Percentiles rank a stretch among this genome's conserved stretches.
These are phyloP conservation scores for Chloroceryle inda DNA, from an alignment of 2,797 vertebrate species.

Conservation along the genomic window DNA sequence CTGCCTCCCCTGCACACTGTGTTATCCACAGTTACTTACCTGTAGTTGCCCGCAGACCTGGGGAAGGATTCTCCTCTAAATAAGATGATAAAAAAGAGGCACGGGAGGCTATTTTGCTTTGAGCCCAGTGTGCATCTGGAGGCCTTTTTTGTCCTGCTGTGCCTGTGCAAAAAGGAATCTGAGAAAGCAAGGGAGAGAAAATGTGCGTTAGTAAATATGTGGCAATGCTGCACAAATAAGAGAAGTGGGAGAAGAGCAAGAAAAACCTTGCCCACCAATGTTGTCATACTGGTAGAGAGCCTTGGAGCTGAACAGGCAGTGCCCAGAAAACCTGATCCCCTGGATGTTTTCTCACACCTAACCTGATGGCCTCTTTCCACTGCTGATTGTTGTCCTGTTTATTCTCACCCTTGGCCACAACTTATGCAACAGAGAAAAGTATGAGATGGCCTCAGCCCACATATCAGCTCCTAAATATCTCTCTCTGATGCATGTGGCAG, in stretches of 20 bases:
- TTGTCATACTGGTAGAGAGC: background rate
- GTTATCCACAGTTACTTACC: conserved; percentile 63
- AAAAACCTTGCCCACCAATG: background rate
- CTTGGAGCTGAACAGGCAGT: background rate
- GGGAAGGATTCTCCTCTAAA: background rate
- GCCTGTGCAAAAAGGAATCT: conserved; percentile 22
- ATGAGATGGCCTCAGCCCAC: background rate
- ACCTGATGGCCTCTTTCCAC: conserved; percentile 16
- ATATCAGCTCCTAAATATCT: background rate
- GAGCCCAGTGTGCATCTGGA: background rate
- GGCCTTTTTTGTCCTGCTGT: conserved; percentile 31
- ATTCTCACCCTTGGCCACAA: background rate
- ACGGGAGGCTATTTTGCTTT: background rate
- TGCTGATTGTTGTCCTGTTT: background rate
- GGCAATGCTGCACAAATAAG: background rate
- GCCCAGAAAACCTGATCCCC: background rate
- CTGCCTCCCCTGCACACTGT: background rate
- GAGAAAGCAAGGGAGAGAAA: background rate
- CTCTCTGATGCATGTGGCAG: background rate
- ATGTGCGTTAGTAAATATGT: background rate
- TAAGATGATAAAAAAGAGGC: conserved; percentile 49
- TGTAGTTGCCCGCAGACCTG: conserved; percentile 34
- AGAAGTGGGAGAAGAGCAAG: background rate
- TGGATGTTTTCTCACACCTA: background rate
- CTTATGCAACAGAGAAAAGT: background rate